Evolutionary conservation across 2,113 vertebrate species (phyloP).

Genomic region (Copsychus sechellarum): DNA sequence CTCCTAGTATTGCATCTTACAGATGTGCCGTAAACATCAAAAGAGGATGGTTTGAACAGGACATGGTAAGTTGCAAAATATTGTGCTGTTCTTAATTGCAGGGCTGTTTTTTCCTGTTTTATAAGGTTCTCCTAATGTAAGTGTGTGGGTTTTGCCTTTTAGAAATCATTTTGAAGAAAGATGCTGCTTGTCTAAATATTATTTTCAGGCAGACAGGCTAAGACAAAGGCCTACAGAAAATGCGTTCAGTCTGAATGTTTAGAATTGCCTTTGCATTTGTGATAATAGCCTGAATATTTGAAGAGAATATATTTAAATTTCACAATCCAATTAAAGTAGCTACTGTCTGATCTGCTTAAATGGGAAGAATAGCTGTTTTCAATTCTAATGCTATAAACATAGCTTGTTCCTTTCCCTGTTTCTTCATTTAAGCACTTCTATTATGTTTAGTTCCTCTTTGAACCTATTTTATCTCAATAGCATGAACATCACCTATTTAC

Average conservation of each 20-base stretch:
- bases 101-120: conserved; percentile 29
- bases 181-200: conserved; percentile 75
- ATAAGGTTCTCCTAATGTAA: conserved; percentile 47
- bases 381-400: background rate
- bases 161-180: conserved; percentile 70
- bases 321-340: conserved; percentile 26
- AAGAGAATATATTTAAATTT: conserved; percentile 32
- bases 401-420: background rate
- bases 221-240: conserved; percentile 79
- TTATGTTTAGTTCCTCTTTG: background rate
- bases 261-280: conserved; percentile 24
- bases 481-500: conserved; percentile 40
- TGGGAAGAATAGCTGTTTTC: conserved; percentile 16
- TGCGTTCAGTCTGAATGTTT: conserved; percentile 9
- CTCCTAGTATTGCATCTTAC: conserved; percentile 85
- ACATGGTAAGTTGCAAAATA: conserved; percentile 86
- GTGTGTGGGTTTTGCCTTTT: conserved; percentile 66
- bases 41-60: conserved; percentile 81
- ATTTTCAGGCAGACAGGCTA: conserved; percentile 70
- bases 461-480: conserved; percentile 53
- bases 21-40: conserved; percentile 85
- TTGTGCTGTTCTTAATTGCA: conserved; percentile 38
- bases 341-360: conserved; percentile 41
- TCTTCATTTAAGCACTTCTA: background rate
- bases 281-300: conserved; percentile 21